Evolutionary conservation across 2,888 invertebrate genomes (phyloP), one percentile per base, ranked within the genome.

Genomic region (Apodemia zela): DNA sequence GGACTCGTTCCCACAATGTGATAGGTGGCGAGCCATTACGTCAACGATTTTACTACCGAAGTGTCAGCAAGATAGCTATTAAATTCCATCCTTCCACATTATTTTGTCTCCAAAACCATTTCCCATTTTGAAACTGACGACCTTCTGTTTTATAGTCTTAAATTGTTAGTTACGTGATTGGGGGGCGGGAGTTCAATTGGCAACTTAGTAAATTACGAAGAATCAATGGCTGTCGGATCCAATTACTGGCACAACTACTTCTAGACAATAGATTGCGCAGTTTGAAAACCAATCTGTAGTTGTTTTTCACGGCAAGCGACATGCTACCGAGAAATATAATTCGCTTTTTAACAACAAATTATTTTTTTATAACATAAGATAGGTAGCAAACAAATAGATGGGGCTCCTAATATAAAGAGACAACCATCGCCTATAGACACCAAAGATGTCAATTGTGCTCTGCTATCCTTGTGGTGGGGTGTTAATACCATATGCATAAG

Each of bases 61-160:
- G 4, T 33, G 33, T 7, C 33, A 33, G 33, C 8, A 33, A 8
- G 33, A 11, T 13, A 38, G 3, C 13, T 11, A 13, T 38, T 38
- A 13, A 38, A 38, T 13, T 38, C 38, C 13, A 11, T 13, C 3
- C 11, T 38, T 38, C 13, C 15, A 42, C 15, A 15, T 42, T 42
- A 42, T 42, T 60, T 63, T 63, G 65, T 65, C 64, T 71, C 70
- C 73, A 29, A 29, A 25, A 25, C n/a, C 54, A 54, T 29, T 54
- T 54, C 7, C 54, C 54, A 15, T 54, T 29, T 29, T 25, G 29
- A 54, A 54, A 54, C 15, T 5, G n/a, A 7, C 8, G 78, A 75
- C 85, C 87, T 85, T 83, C 79, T 67, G 74, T 79, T 87, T 87
- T 85, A 87, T 82, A 72, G 78, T 70, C 77, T 75, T 74, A 87